These are phyloP conservation scores for Aphrophora alni DNA, from an alignment of 2,888 invertebrate genomes.

Conservation along the genomic window DNA sequence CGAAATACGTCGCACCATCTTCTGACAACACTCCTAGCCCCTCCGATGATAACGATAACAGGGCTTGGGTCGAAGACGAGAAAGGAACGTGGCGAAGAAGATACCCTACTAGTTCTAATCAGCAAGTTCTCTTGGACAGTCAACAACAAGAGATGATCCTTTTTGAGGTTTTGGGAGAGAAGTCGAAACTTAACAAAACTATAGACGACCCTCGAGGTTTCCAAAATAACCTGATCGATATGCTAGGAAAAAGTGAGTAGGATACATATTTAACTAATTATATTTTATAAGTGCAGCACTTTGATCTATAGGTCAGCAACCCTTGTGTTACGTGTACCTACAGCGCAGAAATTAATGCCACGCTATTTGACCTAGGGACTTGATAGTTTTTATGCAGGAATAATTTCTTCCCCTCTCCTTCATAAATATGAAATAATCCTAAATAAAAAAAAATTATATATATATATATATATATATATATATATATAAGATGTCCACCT, in stretches of 20 bases:
- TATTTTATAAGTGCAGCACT: slow-evolving; percentile 29
- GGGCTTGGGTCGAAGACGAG: not conserved
- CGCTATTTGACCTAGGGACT: too few species aligned
- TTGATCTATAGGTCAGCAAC: slow-evolving; percentile 36
- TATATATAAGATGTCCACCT: too few species aligned
- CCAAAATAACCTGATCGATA: slow-evolving; percentile 77
- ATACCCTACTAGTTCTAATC: slow-evolving; percentile 4
- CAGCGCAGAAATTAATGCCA: not conserved
- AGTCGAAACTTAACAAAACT: slow-evolving; percentile 58
- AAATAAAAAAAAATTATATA: too few species aligned
- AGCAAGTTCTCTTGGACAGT: slow-evolving; percentile 19
- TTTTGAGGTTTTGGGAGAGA: slow-evolving; percentile 73
- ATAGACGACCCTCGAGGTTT: slow-evolving; percentile 61
- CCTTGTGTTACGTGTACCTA: not conserved
- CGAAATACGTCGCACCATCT: not conserved
- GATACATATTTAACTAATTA: slow-evolving; percentile 39
- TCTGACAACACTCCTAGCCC: too few species aligned
- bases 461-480: too few species aligned
- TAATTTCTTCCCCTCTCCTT: too few species aligned
- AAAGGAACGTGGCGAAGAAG: slow-evolving; percentile 9
- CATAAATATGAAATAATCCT: too few species aligned
- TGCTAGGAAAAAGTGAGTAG: slow-evolving; percentile 81
- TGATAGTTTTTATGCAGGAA: too few species aligned
- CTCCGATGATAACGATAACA: not conserved
- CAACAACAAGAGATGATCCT: slow-evolving; percentile 72